These are phyloP conservation scores for Schlechtendalia chinensis DNA, from an alignment of 1,140 invertebrate genomes.

Conservation along the genomic window DNA sequence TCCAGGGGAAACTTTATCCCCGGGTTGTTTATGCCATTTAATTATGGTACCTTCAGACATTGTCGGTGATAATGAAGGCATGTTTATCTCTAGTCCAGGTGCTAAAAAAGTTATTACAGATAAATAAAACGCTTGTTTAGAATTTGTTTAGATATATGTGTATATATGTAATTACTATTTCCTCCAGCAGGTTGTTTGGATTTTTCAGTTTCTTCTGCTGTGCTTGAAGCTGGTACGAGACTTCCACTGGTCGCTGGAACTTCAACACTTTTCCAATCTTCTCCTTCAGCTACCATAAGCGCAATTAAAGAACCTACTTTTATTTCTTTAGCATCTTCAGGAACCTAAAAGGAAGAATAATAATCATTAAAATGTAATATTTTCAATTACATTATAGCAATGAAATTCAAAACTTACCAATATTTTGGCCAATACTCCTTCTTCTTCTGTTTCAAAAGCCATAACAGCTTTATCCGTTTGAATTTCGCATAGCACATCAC, in stretches of 20 bases:
- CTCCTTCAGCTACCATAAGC: conserved; percentile 79
- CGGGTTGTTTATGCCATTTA: conserved; percentile 98
- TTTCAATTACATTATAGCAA: neutral
- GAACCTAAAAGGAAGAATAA: conserved; percentile 56
- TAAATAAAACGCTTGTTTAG: neutral
- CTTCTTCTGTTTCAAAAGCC: conserved; percentile 98
- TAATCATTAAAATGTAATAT: neutral
- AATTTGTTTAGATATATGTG: neutral
- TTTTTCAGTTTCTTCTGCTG: conserved; percentile 55
- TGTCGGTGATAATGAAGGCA: conserved; percentile 95
- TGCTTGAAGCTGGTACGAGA: conserved; percentile 56
- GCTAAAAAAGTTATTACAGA: conserved; percentile 32
- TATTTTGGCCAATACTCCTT: conserved; percentile 96
- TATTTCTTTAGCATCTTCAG: conserved; percentile 78
- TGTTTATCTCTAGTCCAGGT: conserved; percentile 59
- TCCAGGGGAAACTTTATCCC: conserved; percentile 72
- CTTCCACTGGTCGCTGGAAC: conserved; percentile 68
- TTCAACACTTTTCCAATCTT: conserved; percentile 71
- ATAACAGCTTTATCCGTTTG: conserved; percentile 99
- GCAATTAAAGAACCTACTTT: conserved; percentile 83
- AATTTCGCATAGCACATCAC: conserved; percentile 95
- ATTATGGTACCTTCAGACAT: conserved; percentile 98
- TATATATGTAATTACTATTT: conserved; percentile 48
- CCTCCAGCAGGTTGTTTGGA: conserved; percentile 52
- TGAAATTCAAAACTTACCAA: conserved; percentile 57